These are phyloP conservation scores for Microtus ochrogaster DNA, from an alignment of 2,113 vertebrate species.

Conservation along the genomic window DNA sequence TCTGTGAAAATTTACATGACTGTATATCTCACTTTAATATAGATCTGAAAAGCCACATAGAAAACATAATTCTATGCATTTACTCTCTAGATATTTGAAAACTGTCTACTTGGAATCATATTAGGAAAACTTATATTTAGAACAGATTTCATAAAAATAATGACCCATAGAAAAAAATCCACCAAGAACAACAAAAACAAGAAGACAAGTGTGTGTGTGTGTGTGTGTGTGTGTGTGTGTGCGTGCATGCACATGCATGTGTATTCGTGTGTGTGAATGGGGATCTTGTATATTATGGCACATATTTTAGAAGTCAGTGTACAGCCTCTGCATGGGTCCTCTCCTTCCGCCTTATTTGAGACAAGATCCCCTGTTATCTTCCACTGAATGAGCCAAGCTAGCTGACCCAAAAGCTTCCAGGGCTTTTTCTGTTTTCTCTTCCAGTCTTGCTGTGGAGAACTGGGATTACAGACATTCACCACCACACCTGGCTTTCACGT, in stretches of 20 bases:
- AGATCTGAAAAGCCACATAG: slow-evolving; percentile 9
- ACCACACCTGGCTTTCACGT: not conserved
- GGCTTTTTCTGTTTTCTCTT: not conserved
- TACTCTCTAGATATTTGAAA: slow-evolving; percentile 38
- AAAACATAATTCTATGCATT: not conserved
- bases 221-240: not conserved
- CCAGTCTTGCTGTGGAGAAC: not conserved
- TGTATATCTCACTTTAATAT: not conserved
- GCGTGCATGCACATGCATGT: not conserved
- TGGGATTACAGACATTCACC: not conserved
- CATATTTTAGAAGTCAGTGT: not conserved
- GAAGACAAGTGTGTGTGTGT: not conserved
- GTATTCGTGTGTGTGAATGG: not conserved
- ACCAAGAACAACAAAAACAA: not conserved
- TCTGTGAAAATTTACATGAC: not conserved
- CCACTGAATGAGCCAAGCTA: not conserved
- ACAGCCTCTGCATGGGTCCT: not conserved
- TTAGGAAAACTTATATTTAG: slow-evolving; percentile 23
- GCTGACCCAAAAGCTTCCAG: not conserved
- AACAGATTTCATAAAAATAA: slow-evolving; percentile 51
- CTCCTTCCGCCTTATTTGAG: not conserved
- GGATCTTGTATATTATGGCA: not conserved
- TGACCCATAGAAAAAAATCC: not conserved
- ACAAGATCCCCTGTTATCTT: not conserved
- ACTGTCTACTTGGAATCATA: not conserved